These are phyloP conservation scores for Trachymyrmex cornetzi DNA, from an alignment of 1,140 invertebrate genomes.

Conservation along the genomic window DNA sequence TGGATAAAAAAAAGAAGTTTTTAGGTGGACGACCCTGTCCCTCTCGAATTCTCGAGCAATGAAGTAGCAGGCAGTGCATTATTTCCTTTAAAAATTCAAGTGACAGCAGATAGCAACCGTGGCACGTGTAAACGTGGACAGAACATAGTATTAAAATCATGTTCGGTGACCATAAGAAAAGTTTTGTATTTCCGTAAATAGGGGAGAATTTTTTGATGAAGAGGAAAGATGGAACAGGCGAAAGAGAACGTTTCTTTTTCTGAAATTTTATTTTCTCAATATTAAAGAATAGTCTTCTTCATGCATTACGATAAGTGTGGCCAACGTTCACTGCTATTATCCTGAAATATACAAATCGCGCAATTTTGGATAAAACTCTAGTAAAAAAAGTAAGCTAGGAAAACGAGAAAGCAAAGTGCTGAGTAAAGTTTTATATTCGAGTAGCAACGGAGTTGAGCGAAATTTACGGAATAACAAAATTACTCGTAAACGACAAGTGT, in stretches of 20 bases:
- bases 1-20: slow-evolving; percentile 30
- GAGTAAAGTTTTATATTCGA: neutral
- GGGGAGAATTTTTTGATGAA: slow-evolving; percentile 2
- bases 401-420: neutral
- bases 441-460: too few relatives aligned
- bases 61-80: neutral
- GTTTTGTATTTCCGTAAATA: neutral
- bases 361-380: neutral
- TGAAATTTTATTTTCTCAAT: slow-evolving; percentile 7
- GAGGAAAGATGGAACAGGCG: neutral
- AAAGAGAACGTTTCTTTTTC: slow-evolving; percentile 1
- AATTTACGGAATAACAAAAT: neutral
- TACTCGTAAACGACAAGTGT: neutral
- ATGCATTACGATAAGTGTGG: neutral
- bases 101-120: neutral
- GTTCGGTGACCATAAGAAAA: slow-evolving; percentile 16
- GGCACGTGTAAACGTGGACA: neutral
- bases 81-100: slow-evolving; percentile 46
- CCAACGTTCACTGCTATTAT: neutral
- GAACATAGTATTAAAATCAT: neutral
- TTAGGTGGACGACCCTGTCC: neutral
- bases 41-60: neutral
- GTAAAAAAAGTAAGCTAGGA: neutral
- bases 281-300: neutral
- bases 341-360: neutral